These are phyloP conservation scores for Agrochola circellaris DNA, from an alignment of 2,888 invertebrate species.

Conservation along the genomic window DNA sequence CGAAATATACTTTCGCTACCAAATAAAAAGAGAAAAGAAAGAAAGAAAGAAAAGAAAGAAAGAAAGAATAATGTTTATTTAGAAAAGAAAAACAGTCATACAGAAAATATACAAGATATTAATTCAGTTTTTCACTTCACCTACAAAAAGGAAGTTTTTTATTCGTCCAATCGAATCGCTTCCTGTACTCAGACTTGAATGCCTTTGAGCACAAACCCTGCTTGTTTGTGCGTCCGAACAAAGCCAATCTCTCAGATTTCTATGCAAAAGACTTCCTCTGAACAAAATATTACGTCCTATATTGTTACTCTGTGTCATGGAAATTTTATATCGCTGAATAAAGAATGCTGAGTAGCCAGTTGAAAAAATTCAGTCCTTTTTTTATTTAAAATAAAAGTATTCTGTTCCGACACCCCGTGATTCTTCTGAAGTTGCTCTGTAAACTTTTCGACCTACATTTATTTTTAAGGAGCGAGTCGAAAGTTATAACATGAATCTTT, in stretches of 20 bases:
- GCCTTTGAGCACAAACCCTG: constrained; percentile 81
- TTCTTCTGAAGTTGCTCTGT: constrained; percentile 54
- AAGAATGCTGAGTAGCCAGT: constrained; percentile 76
- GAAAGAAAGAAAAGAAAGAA: no score
- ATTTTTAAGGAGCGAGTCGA: constrained; percentile 41
- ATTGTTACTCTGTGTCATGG: constrained; percentile 83
- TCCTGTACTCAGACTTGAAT: constrained; percentile 71
- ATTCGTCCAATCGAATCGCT: constrained; percentile 74
- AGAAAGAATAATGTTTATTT: no score
- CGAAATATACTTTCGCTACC: not conserved
- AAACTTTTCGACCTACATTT: constrained; percentile 52
- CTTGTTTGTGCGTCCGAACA: constrained; percentile 85
- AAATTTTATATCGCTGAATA: constrained; percentile 77
- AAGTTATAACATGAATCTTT: constrained; percentile 43
- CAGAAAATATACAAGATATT: constrained; percentile 48
- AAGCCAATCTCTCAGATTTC: constrained; percentile 85
- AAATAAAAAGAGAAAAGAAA: constrained; percentile 17
- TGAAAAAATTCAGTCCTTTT: constrained; percentile 69
- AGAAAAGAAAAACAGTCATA: constrained; percentile 12
- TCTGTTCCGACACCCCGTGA: constrained; percentile 48
- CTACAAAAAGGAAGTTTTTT: constrained; percentile 54
- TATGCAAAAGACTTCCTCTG: constrained; percentile 82
- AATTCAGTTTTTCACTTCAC: constrained; percentile 49
- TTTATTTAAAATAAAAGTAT: constrained; percentile 62
- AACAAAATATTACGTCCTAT: constrained; percentile 82